Evolutionary conservation across 2,113 vertebrate species (phyloP), one percentile per base, ranked within the genome.

Genomic region (Chitala chitala): DNA sequence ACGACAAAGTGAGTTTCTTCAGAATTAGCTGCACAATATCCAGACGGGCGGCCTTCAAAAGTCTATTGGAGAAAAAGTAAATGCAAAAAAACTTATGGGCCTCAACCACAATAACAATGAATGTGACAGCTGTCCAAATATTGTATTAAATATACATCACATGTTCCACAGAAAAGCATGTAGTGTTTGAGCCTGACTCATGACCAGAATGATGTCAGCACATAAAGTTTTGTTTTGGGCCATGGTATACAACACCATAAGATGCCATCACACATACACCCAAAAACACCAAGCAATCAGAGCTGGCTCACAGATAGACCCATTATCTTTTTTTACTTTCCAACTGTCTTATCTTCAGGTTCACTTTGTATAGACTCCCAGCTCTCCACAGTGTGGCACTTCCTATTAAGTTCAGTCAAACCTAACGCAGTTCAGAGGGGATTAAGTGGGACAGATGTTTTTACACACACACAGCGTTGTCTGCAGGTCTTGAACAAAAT

Each of bases 11-110:
- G 26, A 38, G 22, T 50, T 74, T 50, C 33, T 71, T 55, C 29
- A 46, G 6, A n/a, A 17, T 36, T n/a, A 63, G 29, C 48, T 58
- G 33, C 38, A 56, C 24, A 50, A 61, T 36, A 20, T 58, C n/a
- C 51, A 77, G 24, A 48, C 51, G 4, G 65, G 17, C 29, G 17
- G 31, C 20, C n/a, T n/a, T n/a, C n/a, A n/a, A 70, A 70, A 51
- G 22, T 31, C 40, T 20, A 44, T 17, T 51, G 20, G 7, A 48
- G 53, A 50, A 51, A 50, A 50, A 66, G 8, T 42, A 8, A 7
- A 38, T 42, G 6, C 24, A 20, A 44, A 38, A 72, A 61, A 33
- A 31, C 58, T 31, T n/a, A n/a, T n/a, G n/a, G n/a, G n/a, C n/a
- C n/a, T n/a, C n/a, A n/a, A n/a, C n/a, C n/a, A n/a, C n/a, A n/a